Evolutionary conservation across 2,113 vertebrate species (phyloP).

Genomic region (Equus przewalskii): DNA sequence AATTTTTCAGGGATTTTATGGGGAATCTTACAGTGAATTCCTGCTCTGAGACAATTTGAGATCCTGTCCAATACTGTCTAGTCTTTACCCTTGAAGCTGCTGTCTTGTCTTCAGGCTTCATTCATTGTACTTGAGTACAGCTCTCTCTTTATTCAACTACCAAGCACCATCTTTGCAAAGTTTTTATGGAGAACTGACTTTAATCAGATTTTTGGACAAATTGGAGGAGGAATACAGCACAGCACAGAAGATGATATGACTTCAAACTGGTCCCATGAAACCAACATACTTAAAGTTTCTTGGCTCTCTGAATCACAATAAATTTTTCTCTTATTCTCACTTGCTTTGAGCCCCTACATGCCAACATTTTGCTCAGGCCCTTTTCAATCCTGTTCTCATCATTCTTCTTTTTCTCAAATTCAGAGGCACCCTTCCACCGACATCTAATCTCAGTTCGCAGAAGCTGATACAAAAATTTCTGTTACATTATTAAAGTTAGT

Average conservation of each 20-base stretch:
- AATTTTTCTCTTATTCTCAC: neutral
- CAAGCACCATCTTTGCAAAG: neutral
- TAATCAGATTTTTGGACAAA: neutral
- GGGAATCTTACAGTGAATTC: neutral
- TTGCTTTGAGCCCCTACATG: neutral
- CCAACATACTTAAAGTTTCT: neutral
- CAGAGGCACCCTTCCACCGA: neutral
- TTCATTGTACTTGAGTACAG: neutral
- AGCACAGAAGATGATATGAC: neutral
- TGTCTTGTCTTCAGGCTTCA: neutral
- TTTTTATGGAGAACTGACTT: neutral
- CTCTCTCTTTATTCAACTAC: neutral
- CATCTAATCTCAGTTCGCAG: neutral
- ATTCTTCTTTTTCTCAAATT: neutral
- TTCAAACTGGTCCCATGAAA: neutral
- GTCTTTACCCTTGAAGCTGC: neutral
- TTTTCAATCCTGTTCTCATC: neutral
- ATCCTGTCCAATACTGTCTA: neutral
- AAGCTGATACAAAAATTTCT: neutral
- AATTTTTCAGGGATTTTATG: neutral
- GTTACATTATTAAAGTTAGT: neutral
- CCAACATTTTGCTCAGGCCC: neutral
- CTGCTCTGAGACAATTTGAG: neutral
- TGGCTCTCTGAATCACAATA: neutral
- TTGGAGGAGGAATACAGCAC: neutral